Evolutionary conservation across 2,797 vertebrate genomes (phyloP), one percentile per base, ranked within the genome.

Genomic region (Cygnus olor): DNA sequence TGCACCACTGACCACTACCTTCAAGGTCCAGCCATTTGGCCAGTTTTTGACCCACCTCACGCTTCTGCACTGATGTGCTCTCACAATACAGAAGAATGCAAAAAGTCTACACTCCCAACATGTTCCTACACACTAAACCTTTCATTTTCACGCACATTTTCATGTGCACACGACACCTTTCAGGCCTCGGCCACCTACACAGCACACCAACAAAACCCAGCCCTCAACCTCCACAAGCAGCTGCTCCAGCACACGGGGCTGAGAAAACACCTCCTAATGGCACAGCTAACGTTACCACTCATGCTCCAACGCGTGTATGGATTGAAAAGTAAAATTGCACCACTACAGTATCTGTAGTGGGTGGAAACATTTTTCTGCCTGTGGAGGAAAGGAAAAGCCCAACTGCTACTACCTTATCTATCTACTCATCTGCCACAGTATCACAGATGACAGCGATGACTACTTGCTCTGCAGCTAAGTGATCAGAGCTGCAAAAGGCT

Each of bases 351-450:
- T 24, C 73, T 45, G 21, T 11, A 58, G 66, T 0, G 0, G 85
- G 20, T 71, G 60, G 74, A 91, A 95, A 88, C 61, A 36, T 49
- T 51, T 83, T 90, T 58, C 20, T 69, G 44, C 7, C 44, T 36
- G 12, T 30, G 80, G 34, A 85, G 69, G 73, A 93, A 91, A 93
- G 56, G 47, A 74, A 95, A 94, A 93, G 45, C 49, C 83, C 64
- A 87, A 42, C 40, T 85, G 83, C 85, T 89, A 54, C 81, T 16
- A 58, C 51, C 53, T 87, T 78, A 80, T n/a, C 77, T 51, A 38
- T 56, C 60, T 81, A 12, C 44, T 81, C 47, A 77, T 68, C 64
- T 90, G 80, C 68, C 71, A 82, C 69, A 19, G 53, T 73, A 25
- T 57, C 64, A 58, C 74, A 38, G 12, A 13, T 6, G 34, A 86